phyloP scores from a whole-genome alignment of 1,140 invertebrate genomes.

The Elymnias hypermnestra region DNA sequence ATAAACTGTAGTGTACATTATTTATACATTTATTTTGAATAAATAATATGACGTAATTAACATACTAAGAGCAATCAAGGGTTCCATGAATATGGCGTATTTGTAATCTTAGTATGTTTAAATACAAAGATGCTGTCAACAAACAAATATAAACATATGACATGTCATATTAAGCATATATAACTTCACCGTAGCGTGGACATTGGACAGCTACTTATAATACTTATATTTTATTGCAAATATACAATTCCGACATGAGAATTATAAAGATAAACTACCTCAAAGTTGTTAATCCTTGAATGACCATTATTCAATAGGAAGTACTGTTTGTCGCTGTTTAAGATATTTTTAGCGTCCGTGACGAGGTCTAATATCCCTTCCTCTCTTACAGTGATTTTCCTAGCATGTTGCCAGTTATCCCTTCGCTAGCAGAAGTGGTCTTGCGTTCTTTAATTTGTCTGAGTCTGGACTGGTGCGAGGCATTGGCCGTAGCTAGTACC shows the following conservation, averaged over 20 bases:
- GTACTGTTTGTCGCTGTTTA: conserved; percentile 17
- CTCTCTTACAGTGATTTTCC: too few species aligned
- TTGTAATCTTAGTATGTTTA: conserved; percentile 5
- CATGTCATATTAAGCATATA: conserved; percentile 5
- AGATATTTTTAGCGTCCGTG: conserved; percentile 23
- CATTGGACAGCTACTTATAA: not conserved
- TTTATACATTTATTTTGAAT: too few species aligned
- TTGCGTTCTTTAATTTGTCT: too few species aligned
- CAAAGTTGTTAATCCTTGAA: conserved; percentile 24
- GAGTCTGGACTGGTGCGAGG: too few species aligned
- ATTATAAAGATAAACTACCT: conserved; percentile 22
- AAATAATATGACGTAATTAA: too few species aligned
- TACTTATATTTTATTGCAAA: conserved; percentile 13
- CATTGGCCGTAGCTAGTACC: too few species aligned
- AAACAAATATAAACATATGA: not conserved
- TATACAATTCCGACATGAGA: conserved; percentile 14
- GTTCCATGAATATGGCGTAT: conserved; percentile 1
- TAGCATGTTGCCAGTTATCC: too few species aligned
- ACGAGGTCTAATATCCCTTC: conserved; percentile 9
- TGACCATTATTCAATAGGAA: conserved; percentile 29
- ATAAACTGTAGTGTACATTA: too few species aligned
- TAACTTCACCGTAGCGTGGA: conserved; percentile 8
- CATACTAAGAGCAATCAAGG: conserved; percentile 1
- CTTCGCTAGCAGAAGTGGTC: too few species aligned
- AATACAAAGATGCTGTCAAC: not conserved